These are phyloP conservation scores for Babylonia areolata DNA, from an alignment of 1,140 invertebrate species.

Conservation along the genomic window DNA sequence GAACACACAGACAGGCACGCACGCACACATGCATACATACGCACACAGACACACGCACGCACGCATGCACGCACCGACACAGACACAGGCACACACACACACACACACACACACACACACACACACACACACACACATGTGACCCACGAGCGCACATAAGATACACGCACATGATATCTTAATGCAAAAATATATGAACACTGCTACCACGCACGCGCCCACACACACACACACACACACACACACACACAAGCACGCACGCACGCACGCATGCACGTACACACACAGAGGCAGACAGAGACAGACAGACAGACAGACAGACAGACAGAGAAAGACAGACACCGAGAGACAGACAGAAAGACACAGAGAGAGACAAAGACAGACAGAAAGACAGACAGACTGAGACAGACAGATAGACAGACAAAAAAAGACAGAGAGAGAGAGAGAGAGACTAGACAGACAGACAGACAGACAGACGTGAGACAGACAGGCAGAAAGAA, in stretches of 20 bases:
- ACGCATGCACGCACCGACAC: background rate
- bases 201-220: background rate
- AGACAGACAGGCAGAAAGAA: too few species aligned
- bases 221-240: background rate
- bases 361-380: too few species aligned
- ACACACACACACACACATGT: conserved; percentile 8
- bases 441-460: too few species aligned
- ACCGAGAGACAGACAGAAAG: too few species aligned
- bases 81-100: background rate
- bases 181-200: background rate
- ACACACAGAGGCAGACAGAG: too few species aligned
- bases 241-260: background rate
- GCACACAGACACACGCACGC: background rate
- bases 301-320: too few species aligned
- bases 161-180: background rate
- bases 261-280: background rate
- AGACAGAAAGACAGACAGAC: too few species aligned
- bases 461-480: too few species aligned
- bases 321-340: too few species aligned
- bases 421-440: too few species aligned
- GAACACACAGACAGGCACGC: background rate
- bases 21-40: background rate
- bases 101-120: conserved; percentile 9
- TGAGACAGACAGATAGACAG: too few species aligned
- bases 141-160: background rate